Evolutionary conservation across 2,888 invertebrate genomes (phyloP), one percentile per base, ranked within the genome.

Genomic region (Leptinotarsa peninsularis): DNA sequence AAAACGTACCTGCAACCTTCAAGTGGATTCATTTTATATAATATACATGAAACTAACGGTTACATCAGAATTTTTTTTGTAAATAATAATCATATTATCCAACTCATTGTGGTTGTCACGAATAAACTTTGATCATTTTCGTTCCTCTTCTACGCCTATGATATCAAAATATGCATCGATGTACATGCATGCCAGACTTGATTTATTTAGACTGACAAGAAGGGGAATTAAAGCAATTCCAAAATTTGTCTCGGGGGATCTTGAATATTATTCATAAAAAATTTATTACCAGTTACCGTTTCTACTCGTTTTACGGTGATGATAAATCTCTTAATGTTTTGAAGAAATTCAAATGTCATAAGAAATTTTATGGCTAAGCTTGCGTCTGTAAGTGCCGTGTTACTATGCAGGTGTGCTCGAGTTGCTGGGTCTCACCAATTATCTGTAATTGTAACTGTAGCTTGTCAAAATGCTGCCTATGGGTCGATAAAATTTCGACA

Each of bases 141-240:
- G 14, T 52, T n/a, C 52, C 15, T 43, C 4, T 21, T 43, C 69
- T 69, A 66, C 74, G 70, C 67, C 67, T 56, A 52, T 74, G 70
- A 56, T 67, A 58, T 69, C 75, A 54, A 85, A 85, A 86, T 86
- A 85, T 86, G 77, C 77, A 79, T 79, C 78, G 78, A 78, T 79
- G 68, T 77, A 67, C 71, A 76, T 74, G 75, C 73, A 75, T 69
- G 77, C 66, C 76, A 74, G 69, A 72, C 71, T 76, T 81, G 81
- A 80, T 81, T 81, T 81, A 81, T 81, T 75, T 72, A 76, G 78
- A 79, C 79, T 77, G 79, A 79, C 79, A 79, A 77, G 79, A 66
- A 73, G 78, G 70, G 66, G 73, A 73, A 79, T 78, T 79, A 76
- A 79, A 63, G 73, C 76, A 76, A 76, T 77, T 76, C 76, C 73